These are phyloP conservation scores for Protobothrops flavoviridis DNA, from an alignment of 2,113 vertebrate species.

Conservation along the genomic window DNA sequence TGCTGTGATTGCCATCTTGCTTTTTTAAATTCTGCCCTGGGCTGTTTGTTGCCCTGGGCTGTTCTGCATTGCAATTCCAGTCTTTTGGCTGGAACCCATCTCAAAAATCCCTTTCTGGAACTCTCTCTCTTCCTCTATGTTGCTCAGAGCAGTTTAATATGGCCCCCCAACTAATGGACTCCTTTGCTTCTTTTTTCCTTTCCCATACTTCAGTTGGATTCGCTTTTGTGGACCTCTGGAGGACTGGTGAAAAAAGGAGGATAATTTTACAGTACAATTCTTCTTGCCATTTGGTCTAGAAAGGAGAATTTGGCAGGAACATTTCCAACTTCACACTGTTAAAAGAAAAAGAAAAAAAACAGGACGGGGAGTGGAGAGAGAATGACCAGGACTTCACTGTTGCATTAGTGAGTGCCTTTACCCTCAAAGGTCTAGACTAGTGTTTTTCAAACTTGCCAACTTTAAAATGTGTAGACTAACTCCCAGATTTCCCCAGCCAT, in stretches of 20 bases:
- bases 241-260: background rate
- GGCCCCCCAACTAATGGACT: background rate
- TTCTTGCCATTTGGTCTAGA: background rate
- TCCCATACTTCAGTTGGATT: background rate
- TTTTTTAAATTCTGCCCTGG: background rate
- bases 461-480: background rate
- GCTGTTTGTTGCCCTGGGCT: background rate
- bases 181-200: background rate
- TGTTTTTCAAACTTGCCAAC: background rate
- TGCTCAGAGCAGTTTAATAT: background rate
- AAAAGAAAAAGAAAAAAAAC: background rate
- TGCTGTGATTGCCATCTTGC: background rate
- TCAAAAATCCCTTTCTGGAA: background rate
- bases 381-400: background rate
- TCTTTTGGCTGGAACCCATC: background rate
- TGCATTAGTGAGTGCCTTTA: background rate
- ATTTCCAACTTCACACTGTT: background rate
- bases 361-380: too few relatives aligned
- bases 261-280: background rate
- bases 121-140: background rate
- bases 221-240: background rate
- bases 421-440: background rate
- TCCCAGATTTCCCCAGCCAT: background rate
- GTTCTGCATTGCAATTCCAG: background rate
- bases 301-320: background rate